Evolutionary conservation across 2,797 vertebrate species (phyloP), one percentile per base, ranked within the genome.

Genomic region (Gymnopithys bicolor): DNA sequence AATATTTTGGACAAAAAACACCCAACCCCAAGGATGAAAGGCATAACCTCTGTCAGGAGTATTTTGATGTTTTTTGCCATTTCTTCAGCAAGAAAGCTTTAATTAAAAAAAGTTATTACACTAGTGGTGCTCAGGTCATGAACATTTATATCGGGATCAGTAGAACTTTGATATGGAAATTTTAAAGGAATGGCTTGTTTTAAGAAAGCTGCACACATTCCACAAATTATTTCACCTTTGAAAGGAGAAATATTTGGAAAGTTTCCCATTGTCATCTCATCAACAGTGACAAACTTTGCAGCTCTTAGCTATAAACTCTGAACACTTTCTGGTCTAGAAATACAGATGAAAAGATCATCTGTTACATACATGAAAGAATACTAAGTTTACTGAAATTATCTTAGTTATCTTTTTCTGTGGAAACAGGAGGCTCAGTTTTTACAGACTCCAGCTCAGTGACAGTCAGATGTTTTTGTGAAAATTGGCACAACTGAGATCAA

Each of bases 21-120:
- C 1, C 0, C 13, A 8, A 17, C 7, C 19, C 33, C 49, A 63
- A 5, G 0, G 37, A 76, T 69, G 60, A 91, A 83, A 95, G 56
- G 30, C 9, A 76, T 27, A 79, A 84, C 27, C 14, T 56, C 63
- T 41, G 17, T 52, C 1, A 2, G 48, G 24, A 82, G 53, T 78
- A 74, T 94, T 82, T 92, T 83, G 39, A 67, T 77, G 28, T 3
- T 60, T 84, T 49, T 86, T 79, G 11, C 32, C 24, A 35, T 88
- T 91, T 94, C 70, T 94, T 76, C 71, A 76, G 35, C 23, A 51
- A 80, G 73, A 77, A 84, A 86, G 6, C 30, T 82, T 87, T 85
- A 77, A 94, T 95, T 92, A 63, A 46, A 86, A 74, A 85, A 90
- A 81, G 89, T 88, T 91, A 41, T 90, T 94, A 84, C 27, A 48